These are phyloP conservation scores for Ceratina calcarata DNA, from an alignment of 1,140 invertebrate genomes.

Conservation along the genomic window DNA sequence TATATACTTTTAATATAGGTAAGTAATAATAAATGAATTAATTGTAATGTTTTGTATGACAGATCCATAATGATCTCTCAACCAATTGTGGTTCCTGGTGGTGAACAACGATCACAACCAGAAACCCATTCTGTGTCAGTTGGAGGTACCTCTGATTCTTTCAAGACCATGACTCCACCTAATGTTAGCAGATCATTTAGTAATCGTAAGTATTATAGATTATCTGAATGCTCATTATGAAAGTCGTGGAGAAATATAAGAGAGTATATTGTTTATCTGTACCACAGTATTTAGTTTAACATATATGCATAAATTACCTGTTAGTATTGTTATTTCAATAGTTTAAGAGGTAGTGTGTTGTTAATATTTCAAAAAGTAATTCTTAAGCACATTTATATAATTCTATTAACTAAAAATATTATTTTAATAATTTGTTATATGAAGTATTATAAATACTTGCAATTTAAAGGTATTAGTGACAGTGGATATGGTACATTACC, in stretches of 20 bases:
- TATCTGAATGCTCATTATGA: no score
- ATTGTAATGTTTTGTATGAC: neutral
- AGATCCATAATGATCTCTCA: constrained; percentile 73
- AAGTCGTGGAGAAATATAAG: no score
- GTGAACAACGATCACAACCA: constrained; percentile 70
- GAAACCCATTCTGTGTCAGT: constrained; percentile 72
- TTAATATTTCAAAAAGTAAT: constrained; percentile 7
- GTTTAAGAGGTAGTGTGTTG: no score
- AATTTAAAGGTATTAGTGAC: constrained; percentile 50
- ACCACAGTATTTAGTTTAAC: no score
- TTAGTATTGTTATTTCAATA: no score
- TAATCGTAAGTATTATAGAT: constrained; percentile 69
- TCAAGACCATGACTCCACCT: constrained; percentile 76
- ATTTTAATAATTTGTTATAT: constrained; percentile 21
- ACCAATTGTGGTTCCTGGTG: constrained; percentile 77
- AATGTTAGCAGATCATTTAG: constrained; percentile 73
- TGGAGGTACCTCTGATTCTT: constrained; percentile 66
- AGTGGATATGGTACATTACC: constrained; percentile 45
- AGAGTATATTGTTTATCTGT: no score
- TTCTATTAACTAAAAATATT: no score
- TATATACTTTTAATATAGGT: no score
- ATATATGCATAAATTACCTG: no score
- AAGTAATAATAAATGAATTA: no score
- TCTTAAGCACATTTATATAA: constrained; percentile 2
- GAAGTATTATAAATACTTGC: constrained; percentile 36